Conservation (phyloP, 2,113 vertebrate genomes). For the Chlorodrepanis virens region DNA sequence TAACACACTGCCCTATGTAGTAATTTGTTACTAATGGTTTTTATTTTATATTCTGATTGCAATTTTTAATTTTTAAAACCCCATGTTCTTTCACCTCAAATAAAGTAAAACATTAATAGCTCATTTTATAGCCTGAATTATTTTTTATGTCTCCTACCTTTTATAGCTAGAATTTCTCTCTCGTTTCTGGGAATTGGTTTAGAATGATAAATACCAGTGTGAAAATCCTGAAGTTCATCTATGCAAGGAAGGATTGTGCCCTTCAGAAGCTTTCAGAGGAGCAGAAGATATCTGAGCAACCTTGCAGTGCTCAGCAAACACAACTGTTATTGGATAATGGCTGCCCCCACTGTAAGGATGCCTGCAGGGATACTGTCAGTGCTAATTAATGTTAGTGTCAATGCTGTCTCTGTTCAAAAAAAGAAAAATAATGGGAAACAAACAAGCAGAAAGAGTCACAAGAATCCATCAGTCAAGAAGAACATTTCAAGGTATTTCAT, state of each 20-base stretch:
- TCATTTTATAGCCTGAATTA: background rate
- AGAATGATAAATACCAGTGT: background rate
- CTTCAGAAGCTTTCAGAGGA: background rate
- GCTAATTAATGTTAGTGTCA: slow-evolving; percentile 14
- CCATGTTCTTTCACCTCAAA: background rate
- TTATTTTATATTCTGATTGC: background rate
- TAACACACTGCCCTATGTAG: background rate
- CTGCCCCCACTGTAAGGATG: background rate
- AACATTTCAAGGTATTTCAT: background rate
- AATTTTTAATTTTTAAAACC: background rate
- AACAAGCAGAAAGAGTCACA: background rate
- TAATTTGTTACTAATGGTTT: background rate
- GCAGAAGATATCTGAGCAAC: slow-evolving; percentile 1
- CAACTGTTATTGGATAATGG: background rate
- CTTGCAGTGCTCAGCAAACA: background rate
- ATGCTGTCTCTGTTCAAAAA: background rate
- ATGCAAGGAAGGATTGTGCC: background rate
- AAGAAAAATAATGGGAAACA: background rate
- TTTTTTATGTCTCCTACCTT: background rate
- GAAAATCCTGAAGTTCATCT: background rate
- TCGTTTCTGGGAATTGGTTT: background rate
- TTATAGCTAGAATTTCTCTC: background rate
- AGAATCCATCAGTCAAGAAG: background rate
- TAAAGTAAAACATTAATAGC: background rate
- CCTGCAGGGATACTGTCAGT: slow-evolving; percentile 37